Evolutionary conservation across 1,140 invertebrate genomes (phyloP).

Genomic region (Drosophila biarmipes): DNA sequence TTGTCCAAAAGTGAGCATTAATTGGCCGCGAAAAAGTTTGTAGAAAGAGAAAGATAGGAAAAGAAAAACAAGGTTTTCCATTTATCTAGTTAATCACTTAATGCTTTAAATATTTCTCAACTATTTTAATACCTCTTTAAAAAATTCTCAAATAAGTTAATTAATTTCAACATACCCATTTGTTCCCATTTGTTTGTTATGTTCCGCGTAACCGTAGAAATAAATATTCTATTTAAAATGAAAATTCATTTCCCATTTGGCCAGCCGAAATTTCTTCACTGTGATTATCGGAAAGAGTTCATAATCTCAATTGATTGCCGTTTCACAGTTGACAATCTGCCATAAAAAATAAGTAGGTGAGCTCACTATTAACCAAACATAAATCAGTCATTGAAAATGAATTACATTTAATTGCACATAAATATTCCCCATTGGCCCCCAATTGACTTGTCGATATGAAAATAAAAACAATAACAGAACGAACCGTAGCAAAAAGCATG

Average conservation of each 20-base stretch:
- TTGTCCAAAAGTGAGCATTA: conserved; percentile 62
- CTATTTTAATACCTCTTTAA: no score
- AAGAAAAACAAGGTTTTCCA: neutral
- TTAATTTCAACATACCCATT: no score
- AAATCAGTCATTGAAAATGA: conserved; percentile 55
- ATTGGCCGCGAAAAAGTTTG: conserved; percentile 49
- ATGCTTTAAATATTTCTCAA: neutral
- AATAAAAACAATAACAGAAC: conserved; percentile 26
- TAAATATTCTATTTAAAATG: neutral
- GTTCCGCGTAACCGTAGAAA: no score
- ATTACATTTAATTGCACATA: conserved; percentile 60
- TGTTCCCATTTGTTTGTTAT: no score
- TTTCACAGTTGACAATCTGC: conserved; percentile 23
- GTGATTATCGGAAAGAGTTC: neutral
- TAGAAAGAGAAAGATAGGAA: neutral
- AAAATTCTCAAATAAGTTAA: neutral
- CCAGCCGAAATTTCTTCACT: neutral
- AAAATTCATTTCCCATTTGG: neutral
- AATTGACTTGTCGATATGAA: conserved; percentile 35
- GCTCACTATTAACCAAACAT: conserved; percentile 56
- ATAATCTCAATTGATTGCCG: conserved; percentile 17
- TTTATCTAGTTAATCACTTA: neutral
- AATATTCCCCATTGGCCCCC: conserved; percentile 27
- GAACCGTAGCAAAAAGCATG: neutral
- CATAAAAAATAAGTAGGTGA: conserved; percentile 26